Conservation (phyloP, 2,888 invertebrate species). For the Rhingia rostrata region DNA sequence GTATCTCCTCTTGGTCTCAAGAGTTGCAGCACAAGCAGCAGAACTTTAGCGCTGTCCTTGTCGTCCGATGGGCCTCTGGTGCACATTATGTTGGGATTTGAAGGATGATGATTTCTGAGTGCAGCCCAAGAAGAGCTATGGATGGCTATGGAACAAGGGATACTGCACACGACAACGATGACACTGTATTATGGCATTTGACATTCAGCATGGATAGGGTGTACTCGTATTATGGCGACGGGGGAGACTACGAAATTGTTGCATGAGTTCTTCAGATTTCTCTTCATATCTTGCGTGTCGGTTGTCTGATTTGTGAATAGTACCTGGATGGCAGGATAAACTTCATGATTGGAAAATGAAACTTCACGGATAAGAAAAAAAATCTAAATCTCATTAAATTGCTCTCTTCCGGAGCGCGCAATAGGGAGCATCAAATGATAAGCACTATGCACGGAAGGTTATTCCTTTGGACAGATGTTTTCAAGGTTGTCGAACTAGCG, state of each 20-base stretch:
- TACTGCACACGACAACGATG: neutral
- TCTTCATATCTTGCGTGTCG: neutral
- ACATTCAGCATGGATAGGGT: constrained; percentile 7
- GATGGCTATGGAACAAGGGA: neutral
- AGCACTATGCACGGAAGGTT: constrained; percentile 31
- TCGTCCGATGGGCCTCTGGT: constrained; percentile 40
- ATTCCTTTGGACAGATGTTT: constrained; percentile 23
- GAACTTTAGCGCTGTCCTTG: constrained; percentile 16
- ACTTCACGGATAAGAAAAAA: constrained; percentile 46
- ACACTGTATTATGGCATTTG: constrained; percentile 6
- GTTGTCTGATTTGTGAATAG: constrained; percentile 11
- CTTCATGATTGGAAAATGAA: constrained; percentile 62
- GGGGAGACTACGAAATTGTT: constrained; percentile 10
- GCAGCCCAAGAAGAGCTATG: constrained; percentile 18
- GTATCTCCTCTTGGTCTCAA: constrained; percentile 31
- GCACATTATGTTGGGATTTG: constrained; percentile 37
- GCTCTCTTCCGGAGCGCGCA: constrained; percentile 22
- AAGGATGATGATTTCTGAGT: constrained; percentile 46
- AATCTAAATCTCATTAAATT: constrained; percentile 55
- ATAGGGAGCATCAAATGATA: constrained; percentile 24
- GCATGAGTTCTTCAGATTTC: constrained; percentile 13
- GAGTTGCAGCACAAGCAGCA: constrained; percentile 15
- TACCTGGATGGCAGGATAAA: constrained; percentile 31
- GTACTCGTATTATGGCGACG: neutral
- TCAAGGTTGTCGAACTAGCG: neutral